phyloP scores from a whole-genome alignment of 2,113 vertebrate species.

The Fukomys damarensis region DNA sequence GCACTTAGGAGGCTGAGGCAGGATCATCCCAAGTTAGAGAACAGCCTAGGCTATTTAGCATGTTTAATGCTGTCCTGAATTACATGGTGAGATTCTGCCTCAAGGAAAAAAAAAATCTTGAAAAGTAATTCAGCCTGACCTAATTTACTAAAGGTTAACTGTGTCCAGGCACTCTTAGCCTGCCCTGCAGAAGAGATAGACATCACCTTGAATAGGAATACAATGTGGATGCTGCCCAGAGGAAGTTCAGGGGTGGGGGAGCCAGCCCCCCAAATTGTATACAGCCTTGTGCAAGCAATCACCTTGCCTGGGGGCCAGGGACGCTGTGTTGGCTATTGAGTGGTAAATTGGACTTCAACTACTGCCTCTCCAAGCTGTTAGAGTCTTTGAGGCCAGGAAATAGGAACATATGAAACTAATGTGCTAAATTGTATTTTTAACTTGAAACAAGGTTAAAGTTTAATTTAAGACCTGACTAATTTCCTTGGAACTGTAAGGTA shows the following conservation, averaged over 20 bases:
- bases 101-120: not conserved
- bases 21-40: not conserved
- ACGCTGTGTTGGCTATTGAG: not conserved
- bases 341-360: constrained; percentile 47
- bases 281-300: not conserved
- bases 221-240: not conserved
- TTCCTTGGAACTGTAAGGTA: constrained; percentile 64
- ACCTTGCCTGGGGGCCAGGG: not conserved
- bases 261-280: not conserved
- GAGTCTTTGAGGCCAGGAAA: constrained; percentile 69
- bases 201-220: not conserved
- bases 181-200: too few species aligned
- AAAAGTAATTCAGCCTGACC: not conserved
- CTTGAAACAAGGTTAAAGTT: constrained; percentile 76
- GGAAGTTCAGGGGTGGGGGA: not conserved
- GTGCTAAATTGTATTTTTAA: constrained; percentile 77
- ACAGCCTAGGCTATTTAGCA: not conserved
- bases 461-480: constrained; percentile 77
- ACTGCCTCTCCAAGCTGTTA: not conserved
- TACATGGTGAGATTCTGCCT: not conserved
- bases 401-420: constrained; percentile 75
- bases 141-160: not conserved
- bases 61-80: not conserved
- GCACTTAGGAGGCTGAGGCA: not conserved
- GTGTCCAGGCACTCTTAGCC: not conserved